A percentile compares a stretch with the other conserved stretches of the same genome.
Evolutionary conservation across 2,797 vertebrate genomes (phyloP).

Genomic region (Arrhamphus sclerolepis): DNA sequence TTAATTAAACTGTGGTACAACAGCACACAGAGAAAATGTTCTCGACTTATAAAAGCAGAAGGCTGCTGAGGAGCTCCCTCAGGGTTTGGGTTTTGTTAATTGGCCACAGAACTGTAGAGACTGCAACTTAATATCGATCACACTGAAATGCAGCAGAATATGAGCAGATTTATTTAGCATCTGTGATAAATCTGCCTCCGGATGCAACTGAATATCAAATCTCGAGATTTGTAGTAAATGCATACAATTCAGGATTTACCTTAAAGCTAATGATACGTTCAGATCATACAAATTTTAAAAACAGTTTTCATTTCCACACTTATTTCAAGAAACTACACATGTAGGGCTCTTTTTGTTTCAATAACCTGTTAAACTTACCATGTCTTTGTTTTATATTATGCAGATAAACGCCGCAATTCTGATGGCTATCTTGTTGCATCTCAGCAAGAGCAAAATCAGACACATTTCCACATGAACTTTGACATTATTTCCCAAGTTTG

Average conservation of each 20-base stretch:
- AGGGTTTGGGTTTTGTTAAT: constrained; percentile 29
- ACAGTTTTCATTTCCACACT: neutral
- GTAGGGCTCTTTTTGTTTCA: neutral
- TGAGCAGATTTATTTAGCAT: constrained; percentile 22
- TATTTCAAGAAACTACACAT: neutral
- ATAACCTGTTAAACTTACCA: neutral
- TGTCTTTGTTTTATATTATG: neutral
- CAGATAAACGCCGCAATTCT: neutral
- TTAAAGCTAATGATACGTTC: neutral
- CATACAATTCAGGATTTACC: neutral
- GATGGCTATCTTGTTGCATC: neutral
- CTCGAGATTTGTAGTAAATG: constrained; percentile 9
- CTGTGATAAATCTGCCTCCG: constrained; percentile 4
- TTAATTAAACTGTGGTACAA: constrained; percentile 10
- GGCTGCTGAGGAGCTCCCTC: constrained; percentile 25
- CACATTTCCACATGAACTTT: neutral
- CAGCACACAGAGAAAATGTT: constrained; percentile 23
- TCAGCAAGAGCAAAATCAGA: neutral
- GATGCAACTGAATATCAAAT: constrained; percentile 12
- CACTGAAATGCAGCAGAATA: constrained; percentile 27
- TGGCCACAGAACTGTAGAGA: constrained; percentile 17
- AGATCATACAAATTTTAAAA: neutral
- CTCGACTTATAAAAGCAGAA: constrained; percentile 57
- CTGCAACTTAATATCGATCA: constrained; percentile 28
- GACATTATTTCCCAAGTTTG: neutral